Conservation (phyloP, 2,113 vertebrate species). For the Lagopus muta region DNA sequence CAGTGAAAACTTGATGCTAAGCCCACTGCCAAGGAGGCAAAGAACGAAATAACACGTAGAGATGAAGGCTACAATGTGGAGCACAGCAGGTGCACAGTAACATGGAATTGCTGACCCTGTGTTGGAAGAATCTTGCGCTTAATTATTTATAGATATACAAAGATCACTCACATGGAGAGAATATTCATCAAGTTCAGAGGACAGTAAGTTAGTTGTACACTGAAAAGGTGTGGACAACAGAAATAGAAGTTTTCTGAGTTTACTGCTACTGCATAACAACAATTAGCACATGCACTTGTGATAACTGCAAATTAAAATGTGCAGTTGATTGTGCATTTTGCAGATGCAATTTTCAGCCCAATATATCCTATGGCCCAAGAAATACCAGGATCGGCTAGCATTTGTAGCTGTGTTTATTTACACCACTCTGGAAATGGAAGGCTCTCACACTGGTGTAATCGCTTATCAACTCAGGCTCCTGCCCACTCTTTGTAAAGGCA, state of each 20-base stretch:
- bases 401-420: neutral
- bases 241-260: neutral
- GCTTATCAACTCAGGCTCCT: neutral
- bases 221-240: neutral
- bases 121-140: neutral
- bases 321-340: slow-evolving; percentile 12
- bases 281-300: slow-evolving; percentile 13
- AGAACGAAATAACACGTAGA: neutral
- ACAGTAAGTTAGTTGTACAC: neutral
- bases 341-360: neutral
- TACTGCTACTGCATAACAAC: neutral
- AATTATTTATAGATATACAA: neutral
- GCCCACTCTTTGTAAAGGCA: neutral
- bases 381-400: neutral
- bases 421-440: neutral
- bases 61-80: neutral
- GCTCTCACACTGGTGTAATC: neutral
- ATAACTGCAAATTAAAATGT: slow-evolving; percentile 20
- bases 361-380: neutral
- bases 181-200: neutral
- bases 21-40: neutral
- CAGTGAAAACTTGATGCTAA: neutral
- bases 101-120: neutral
- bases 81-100: neutral
- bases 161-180: neutral